A percentile compares a stretch with the other conserved stretches of the same genome.
Evolutionary conservation across 1,140 invertebrate genomes (phyloP).

Genomic region (Monochamus saltuarius): DNA sequence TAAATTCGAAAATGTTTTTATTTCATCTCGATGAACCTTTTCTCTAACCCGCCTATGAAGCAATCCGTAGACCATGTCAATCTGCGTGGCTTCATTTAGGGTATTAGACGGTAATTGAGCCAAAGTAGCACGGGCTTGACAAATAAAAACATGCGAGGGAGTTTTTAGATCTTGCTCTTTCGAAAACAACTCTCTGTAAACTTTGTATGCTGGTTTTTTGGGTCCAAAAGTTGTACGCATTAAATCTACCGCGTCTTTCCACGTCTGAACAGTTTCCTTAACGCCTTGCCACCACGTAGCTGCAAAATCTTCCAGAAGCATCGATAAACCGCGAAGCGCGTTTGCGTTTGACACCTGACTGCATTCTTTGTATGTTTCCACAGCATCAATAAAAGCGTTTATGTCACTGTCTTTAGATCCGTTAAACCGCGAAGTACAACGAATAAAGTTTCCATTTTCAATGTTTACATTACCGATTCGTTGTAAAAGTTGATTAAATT

Average conservation of each 20-base stretch:
- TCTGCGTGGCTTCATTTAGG: background rate
- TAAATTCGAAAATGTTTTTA: slow-evolving; percentile 10
- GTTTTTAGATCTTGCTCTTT: background rate
- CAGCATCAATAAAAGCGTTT: slow-evolving; percentile 16
- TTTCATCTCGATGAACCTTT: background rate
- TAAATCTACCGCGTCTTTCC: slow-evolving; percentile 3
- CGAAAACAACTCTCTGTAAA: slow-evolving; percentile 1
- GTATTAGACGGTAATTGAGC: background rate
- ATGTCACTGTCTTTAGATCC: no score
- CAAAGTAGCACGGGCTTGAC: background rate
- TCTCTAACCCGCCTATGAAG: slow-evolving; percentile 4
- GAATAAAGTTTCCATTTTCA: no score
- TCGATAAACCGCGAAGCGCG: slow-evolving; percentile 7
- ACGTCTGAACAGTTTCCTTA: slow-evolving; percentile 5
- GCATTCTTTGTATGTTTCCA: slow-evolving; percentile 15
- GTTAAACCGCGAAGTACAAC: no score
- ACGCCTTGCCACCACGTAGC: slow-evolving; percentile 22
- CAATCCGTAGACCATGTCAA: background rate
- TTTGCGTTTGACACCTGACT: slow-evolving; percentile 7
- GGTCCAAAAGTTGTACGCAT: background rate
- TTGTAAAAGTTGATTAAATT: no score
- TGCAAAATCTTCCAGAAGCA: slow-evolving; percentile 12
- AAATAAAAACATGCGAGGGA: background rate
- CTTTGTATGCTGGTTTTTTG: background rate
- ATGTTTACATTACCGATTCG: no score